Evolutionary conservation across 2,113 vertebrate species (phyloP), one percentile per base, ranked within the genome.

Genomic region (Microtus montanus): DNA sequence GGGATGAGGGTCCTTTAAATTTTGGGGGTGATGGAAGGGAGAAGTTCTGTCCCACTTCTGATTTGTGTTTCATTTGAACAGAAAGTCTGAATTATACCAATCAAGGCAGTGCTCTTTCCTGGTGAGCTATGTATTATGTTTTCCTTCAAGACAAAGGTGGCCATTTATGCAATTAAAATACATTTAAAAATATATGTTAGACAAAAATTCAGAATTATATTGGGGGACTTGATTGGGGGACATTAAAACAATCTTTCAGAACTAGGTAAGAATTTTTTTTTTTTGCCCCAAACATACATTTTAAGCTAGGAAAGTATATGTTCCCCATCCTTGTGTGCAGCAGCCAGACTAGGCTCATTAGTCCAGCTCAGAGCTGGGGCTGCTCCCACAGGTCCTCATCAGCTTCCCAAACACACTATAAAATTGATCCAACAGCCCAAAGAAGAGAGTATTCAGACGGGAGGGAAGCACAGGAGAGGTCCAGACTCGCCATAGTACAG

Each of bases 341-440:
- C 96, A 98, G 91, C 93, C 95, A 71, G 93, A 94, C 90, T 96
- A 47, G 19, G 44, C 12, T 98, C 96, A 96, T 98, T 96, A 95
- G 91, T 95, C 71, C 35, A 79, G 90, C 61, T 94, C 96, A 96
- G 96, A 96, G 95, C 95, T 26, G 7, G 97, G 94, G 96, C 95
- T 92, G 96, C 96, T 95, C 98, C 95, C 97, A 92, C 95, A 93
- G 96, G 98, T 97, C 75, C 89, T 90, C 94, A 97, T 97, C 96
- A 98, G 82, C 97, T 96, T 95, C 89, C 97, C 84, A 98, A 95
- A 97, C 96, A 85, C n/a, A 95, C 97, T 96, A 93, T 96, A 98
- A 97, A 97, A 98, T 97, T 26, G 70, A 97, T 97, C 93, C 96
- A 95, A 98, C 96, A 96, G 97, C 68, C 89, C 83, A 63, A 90